phyloP scores from a whole-genome alignment of 2,113 vertebrate genomes.

The Psephotus haematonotus region DNA sequence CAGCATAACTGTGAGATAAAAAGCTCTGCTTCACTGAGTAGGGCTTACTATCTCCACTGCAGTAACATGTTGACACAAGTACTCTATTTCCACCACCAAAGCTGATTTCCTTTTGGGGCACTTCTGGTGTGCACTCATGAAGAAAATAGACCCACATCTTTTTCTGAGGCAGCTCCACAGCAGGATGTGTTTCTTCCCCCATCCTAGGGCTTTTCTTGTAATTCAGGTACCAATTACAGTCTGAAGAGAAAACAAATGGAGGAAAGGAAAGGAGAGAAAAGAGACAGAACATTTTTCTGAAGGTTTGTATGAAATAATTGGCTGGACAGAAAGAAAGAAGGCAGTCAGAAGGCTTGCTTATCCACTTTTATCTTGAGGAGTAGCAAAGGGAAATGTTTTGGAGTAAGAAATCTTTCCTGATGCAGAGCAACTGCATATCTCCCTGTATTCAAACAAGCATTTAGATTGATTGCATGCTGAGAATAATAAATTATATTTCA shows the following conservation, averaged over 20 bases:
- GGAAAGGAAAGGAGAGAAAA: neutral
- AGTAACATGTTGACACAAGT: neutral
- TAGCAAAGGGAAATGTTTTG: neutral
- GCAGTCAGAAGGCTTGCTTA: neutral
- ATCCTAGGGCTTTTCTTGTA: neutral
- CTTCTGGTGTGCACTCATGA: fast-evolving
- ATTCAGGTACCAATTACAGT: neutral
- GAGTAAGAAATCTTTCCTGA: neutral
- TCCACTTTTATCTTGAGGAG: neutral
- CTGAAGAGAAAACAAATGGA: neutral
- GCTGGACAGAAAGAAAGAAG: neutral
- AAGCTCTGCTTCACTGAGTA: neutral
- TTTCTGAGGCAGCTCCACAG: neutral
- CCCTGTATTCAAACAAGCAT: neutral
- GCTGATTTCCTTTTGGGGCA: neutral
- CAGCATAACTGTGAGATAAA: neutral
- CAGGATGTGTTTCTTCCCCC: neutral
- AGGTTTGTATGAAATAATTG: neutral
- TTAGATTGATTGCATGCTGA: neutral
- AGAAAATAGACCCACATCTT: neutral
- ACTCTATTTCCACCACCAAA: neutral
- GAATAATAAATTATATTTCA: neutral
- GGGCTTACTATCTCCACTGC: neutral
- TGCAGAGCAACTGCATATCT: neutral
- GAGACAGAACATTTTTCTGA: neutral